Conservation (phyloP, 2,113 vertebrate species). For the Lanius ludovicianus region DNA sequence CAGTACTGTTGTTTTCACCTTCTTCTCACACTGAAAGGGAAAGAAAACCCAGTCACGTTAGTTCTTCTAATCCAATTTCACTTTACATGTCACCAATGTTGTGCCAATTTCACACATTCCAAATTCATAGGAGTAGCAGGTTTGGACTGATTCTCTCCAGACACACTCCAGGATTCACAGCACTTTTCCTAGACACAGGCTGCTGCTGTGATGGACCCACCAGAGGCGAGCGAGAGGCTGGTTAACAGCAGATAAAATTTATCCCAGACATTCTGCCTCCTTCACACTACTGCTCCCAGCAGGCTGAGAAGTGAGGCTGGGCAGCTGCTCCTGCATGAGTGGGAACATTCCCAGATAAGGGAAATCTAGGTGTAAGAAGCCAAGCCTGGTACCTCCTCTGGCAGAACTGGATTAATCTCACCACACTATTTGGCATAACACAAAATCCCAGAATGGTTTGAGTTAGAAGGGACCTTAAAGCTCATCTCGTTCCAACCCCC, state of each 20-base stretch:
- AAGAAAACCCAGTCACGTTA: background rate
- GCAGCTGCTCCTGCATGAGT: background rate
- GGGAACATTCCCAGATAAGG: background rate
- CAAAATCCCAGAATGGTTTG: background rate
- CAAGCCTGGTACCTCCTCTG: background rate
- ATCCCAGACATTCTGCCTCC: background rate
- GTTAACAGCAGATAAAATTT: background rate
- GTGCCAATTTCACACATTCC: background rate
- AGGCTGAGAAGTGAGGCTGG: background rate
- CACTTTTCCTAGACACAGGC: background rate
- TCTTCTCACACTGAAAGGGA: constrained; percentile 85
- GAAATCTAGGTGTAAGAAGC: background rate
- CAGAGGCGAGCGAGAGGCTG: background rate
- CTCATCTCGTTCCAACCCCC: background rate
- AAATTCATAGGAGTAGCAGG: background rate
- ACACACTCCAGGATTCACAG: background rate
- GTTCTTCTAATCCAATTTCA: background rate
- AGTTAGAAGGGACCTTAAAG: background rate
- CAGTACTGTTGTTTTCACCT: constrained; percentile 89
- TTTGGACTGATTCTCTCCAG: background rate
- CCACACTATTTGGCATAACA: background rate
- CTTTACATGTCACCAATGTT: background rate
- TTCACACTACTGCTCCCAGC: background rate
- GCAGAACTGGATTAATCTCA: background rate
- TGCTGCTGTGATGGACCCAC: background rate